Conservation (phyloP, 2,797 vertebrate genomes). For the Gallirallus australis region DNA sequence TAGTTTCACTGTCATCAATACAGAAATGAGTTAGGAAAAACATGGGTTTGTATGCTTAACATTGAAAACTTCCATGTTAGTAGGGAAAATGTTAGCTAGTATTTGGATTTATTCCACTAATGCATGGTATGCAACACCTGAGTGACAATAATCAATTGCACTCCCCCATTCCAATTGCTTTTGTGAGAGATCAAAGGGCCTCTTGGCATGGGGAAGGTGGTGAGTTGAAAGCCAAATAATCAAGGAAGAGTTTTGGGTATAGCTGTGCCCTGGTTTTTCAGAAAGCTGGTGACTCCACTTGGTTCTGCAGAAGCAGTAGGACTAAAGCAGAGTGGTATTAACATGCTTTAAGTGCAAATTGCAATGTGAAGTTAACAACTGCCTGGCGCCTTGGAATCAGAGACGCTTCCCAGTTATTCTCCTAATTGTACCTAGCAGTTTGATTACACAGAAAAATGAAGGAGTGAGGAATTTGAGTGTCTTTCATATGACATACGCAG, state of each 20-base stretch:
- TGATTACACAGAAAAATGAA: neutral
- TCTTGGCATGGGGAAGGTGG: neutral
- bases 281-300: neutral
- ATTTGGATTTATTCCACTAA: neutral
- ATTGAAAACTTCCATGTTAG: neutral
- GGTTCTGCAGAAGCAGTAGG: neutral
- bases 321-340: neutral
- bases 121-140: neutral
- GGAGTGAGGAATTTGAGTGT: neutral
- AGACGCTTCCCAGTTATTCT: neutral
- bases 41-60: neutral
- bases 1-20: neutral
- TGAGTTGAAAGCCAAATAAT: neutral
- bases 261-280: neutral
- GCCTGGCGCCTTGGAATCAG: neutral
- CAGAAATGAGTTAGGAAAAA: neutral
- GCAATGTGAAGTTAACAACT: neutral
- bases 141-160: neutral
- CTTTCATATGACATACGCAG: neutral
- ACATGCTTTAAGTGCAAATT: neutral
- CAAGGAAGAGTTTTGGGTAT: neutral
- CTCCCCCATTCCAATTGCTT: neutral
- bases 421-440: neutral
- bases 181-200: neutral
- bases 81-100: neutral